Evolutionary conservation across 2,113 vertebrate species (phyloP), one percentile per base, ranked within the genome.

Genomic region (Eretmochelys imbricata): DNA sequence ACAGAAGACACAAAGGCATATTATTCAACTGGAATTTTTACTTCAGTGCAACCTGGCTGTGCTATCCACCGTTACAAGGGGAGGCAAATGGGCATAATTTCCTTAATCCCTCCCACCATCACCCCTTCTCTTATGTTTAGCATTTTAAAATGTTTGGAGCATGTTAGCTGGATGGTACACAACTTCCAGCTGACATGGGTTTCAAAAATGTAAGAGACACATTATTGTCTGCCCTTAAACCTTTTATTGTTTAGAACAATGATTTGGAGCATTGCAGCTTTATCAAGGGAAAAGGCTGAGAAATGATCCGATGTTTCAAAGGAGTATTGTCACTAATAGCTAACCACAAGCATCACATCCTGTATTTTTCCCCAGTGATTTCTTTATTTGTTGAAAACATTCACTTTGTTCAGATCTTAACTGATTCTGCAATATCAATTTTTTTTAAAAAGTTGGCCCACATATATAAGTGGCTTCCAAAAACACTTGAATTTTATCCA

Each of bases 21-120:
- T 93, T 96, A 93, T 87, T 91, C 25, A 78, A 90, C 96, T 92
- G 93, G 96, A 97, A 96, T 95, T 93, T 89, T 94, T 87, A 89
- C 93, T 94, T 90, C 80, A 31, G n/a, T 96, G 93, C 54, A 93
- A 48, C 86, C 14, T 0, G 4, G 3, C 53, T 91, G 89, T 93
- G 81, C 81, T 75, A 88, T 89, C 84, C 90, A 72, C 84, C 95
- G 82, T 35, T 94, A 86, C 89, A 90, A 84, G 91, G 50, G 50
- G 85, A 94, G 59, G 78, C 84, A 94, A 96, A 90, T 59, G 69
- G 89, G 80, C 19, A 62, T 82, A 91, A 90, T 94, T 25, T 72
- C 82, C 90, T 91, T 80, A 90, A 94, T 42, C 65, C 93, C 94
- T 95, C 76, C 69, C 80, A 59, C 22, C 65, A 35, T 79, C 48